These are phyloP conservation scores for Stichopus chloronotus DNA, from an alignment of 35 echinoderm and acorn worm species.

Conservation along the genomic window DNA sequence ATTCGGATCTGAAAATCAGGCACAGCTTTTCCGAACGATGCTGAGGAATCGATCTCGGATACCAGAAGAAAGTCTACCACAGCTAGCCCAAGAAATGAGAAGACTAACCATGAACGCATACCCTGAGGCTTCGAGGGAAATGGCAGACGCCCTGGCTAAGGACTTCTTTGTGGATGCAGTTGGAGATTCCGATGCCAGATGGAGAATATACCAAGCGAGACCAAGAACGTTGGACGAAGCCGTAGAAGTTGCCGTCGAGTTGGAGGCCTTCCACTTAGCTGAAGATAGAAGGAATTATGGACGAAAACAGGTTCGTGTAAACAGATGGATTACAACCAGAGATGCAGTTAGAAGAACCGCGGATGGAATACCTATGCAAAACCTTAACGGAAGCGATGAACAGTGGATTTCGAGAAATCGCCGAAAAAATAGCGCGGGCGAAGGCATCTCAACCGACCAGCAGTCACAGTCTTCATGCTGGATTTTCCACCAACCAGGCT, in stretches of 20 bases:
- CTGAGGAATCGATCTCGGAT: neutral
- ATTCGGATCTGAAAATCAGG: conserved; percentile 21
- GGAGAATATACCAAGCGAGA: conserved; percentile 31
- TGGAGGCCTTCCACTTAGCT: conserved; percentile 14
- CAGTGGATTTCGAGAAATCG: no score
- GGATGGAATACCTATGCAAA: no score
- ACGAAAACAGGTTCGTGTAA: no score
- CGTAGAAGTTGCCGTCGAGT: neutral
- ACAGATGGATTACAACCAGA: no score
- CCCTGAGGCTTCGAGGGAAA: neutral
- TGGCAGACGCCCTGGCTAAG: neutral
- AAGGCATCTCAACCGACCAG: no score
- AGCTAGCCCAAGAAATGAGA: conserved; percentile 9
- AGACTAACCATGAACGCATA: neutral
- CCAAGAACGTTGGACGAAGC: conserved; percentile 6
- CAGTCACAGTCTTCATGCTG: no score
- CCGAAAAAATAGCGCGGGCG: no score
- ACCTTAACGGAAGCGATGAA: no score
- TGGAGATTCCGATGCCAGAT: neutral
- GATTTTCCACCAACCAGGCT: no score
- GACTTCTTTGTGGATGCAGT: conserved; percentile 4
- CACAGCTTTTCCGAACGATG: neutral
- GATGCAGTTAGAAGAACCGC: no score
- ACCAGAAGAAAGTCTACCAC: neutral
- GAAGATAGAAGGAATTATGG: neutral